These are phyloP conservation scores for Eurytoma adleriae DNA, from an alignment of 2,888 invertebrate genomes.

Conservation along the genomic window DNA sequence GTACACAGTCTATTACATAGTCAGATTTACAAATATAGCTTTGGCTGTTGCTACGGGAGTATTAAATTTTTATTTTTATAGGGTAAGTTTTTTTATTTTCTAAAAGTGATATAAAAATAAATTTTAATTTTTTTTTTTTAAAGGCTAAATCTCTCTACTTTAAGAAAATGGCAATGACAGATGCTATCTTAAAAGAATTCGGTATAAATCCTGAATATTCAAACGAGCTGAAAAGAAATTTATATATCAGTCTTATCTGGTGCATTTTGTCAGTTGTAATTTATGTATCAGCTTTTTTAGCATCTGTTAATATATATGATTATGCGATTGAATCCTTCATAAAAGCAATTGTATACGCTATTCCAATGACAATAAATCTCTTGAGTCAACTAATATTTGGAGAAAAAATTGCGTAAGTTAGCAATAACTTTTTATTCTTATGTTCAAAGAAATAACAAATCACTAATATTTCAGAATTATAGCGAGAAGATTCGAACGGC, in stretches of 20 bases:
- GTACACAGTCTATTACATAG: neutral
- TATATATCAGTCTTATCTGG: slow-evolving; percentile 1
- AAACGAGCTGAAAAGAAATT: neutral
- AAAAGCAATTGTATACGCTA: neutral
- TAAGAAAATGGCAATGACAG: slow-evolving; percentile 30
- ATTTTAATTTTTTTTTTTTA: neutral
- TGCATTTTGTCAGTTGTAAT: neutral
- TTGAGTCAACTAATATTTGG: slow-evolving; percentile 34
- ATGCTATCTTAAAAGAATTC: slow-evolving; percentile 45
- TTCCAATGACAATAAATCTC: slow-evolving; percentile 22
- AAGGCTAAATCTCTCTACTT: neutral
- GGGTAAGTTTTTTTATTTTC: neutral
- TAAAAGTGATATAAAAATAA: neutral
- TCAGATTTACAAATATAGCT: slow-evolving; percentile 7
- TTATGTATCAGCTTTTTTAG: neutral
- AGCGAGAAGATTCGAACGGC: slow-evolving; percentile 28
- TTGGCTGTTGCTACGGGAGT: slow-evolving; percentile 16
- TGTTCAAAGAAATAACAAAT: neutral
- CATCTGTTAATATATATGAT: neutral
- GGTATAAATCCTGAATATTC: slow-evolving; percentile 40
- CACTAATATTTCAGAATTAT: slow-evolving; percentile 26
- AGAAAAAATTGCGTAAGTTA: slow-evolving; percentile 32
- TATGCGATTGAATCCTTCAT: neutral
- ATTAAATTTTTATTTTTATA: slow-evolving; percentile 11
- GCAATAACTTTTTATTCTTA: neutral